phyloP scores from a whole-genome alignment of 2,797 vertebrate genomes.

The Peromyscus attwateri region DNA sequence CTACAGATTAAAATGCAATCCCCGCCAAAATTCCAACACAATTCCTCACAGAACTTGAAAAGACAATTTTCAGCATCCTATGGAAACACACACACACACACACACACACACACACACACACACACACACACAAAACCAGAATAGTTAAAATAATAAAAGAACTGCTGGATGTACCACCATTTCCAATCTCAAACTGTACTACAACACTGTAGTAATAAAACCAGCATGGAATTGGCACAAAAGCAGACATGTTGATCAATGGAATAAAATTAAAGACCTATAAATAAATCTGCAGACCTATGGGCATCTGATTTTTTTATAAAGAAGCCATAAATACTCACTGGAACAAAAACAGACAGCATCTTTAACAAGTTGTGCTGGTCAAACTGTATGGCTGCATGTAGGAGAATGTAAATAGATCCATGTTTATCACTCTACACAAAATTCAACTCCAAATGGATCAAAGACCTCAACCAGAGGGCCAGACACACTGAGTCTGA shows the following conservation, averaged over 20 bases:
- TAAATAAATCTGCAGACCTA: not conserved
- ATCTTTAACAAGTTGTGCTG: not conserved
- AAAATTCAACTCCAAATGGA: not conserved
- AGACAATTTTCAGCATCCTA: not conserved
- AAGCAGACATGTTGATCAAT: not conserved
- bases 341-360: not conserved
- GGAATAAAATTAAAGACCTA: not conserved
- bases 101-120: not conserved
- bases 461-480: not conserved
- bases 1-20: not conserved
- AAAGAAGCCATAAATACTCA: not conserved
- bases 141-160: not conserved
- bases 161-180: not conserved
- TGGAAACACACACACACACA: not conserved
- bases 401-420: not conserved
- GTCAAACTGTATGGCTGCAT: not conserved
- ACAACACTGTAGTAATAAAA: not conserved
- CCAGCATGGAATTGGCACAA: not conserved
- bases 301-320: not conserved
- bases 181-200: not conserved
- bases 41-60: not conserved
- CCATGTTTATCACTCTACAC: not conserved
- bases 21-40: not conserved
- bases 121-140: too few species aligned
- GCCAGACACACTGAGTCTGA: not conserved